Conservation (phyloP, 2,888 invertebrate species). For the Calephelis perditalis region DNA sequence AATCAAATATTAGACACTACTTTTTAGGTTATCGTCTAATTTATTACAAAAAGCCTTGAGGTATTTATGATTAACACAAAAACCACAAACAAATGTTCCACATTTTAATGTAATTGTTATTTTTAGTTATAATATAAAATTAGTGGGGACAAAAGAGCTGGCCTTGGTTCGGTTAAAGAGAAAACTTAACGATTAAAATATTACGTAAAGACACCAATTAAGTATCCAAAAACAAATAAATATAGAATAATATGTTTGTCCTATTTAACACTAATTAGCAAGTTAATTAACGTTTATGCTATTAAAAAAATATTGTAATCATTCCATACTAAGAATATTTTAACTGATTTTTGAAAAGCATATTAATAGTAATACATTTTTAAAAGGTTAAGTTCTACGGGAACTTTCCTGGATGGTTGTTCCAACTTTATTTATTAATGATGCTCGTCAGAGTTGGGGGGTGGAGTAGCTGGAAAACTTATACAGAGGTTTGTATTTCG, state of each 20-base stretch:
- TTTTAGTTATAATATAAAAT: not conserved
- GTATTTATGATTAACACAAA: slow-evolving; percentile 1
- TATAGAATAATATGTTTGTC: slow-evolving; percentile 5
- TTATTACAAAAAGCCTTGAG: slow-evolving; percentile 1
- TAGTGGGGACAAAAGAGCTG: slow-evolving; percentile 8
- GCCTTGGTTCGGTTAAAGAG: slow-evolving; percentile 2
- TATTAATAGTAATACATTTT: too few species aligned
- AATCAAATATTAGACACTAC: too few species aligned
- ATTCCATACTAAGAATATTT: too few species aligned
- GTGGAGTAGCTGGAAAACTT: too few species aligned
- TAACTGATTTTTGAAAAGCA: too few species aligned
- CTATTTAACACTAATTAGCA: slow-evolving; percentile 9
- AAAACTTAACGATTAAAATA: not conserved
- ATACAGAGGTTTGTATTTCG: too few species aligned
- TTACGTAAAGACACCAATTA: not conserved
- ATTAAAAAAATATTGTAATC: not conserved
- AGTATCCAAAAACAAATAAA: slow-evolving; percentile 1
- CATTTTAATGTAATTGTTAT: slow-evolving; percentile 9
- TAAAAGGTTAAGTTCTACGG: too few species aligned
- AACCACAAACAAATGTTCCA: slow-evolving; percentile 14
- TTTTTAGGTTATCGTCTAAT: not conserved
- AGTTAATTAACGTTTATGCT: not conserved
- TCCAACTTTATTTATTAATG: too few species aligned
- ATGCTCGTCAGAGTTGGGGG: too few species aligned
- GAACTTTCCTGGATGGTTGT: too few species aligned